A percentile compares a stretch with the other conserved stretches of the same genome.
These are phyloP conservation scores for Druceiella hillmani DNA, from an alignment of 2,888 invertebrate species.

Conservation along the genomic window DNA sequence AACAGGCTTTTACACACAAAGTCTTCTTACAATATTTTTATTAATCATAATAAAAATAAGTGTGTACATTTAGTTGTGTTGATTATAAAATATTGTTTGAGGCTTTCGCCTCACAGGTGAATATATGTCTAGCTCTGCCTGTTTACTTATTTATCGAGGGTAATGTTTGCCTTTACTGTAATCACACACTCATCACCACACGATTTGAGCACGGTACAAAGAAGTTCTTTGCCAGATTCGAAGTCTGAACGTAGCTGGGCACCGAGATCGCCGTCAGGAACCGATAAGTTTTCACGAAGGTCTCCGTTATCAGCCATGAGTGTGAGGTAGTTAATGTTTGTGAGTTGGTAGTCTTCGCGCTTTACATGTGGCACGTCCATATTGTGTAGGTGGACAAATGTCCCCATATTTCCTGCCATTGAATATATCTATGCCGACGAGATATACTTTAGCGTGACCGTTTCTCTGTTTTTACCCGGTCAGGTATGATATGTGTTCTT, in stretches of 20 bases:
- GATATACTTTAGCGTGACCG: conserved; percentile 98
- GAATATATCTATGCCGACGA: conserved; percentile 94
- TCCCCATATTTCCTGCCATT: conserved; percentile 86
- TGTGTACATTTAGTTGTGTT: conserved; percentile 52
- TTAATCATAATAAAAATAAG: too few relatives aligned
- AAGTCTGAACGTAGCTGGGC: conserved; percentile 79
- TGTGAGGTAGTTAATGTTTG: conserved; percentile 88
- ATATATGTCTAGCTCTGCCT: conserved; percentile 69
- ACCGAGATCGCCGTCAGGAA: conserved; percentile 92
- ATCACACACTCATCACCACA: conserved; percentile 92
- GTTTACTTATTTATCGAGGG: conserved; percentile 92
- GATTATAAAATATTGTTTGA: conserved; percentile 52
- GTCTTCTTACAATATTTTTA: too few relatives aligned
- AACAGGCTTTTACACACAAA: too few relatives aligned
- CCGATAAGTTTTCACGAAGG: conserved; percentile 91
- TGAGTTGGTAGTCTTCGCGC: conserved; percentile 95
- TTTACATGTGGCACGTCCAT: conserved; percentile 99
- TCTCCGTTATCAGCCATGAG: conserved; percentile 96
- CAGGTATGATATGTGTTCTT: conserved; percentile 88
- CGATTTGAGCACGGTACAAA: conserved; percentile 91
- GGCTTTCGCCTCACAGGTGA: conserved; percentile 56
- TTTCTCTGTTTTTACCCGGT: conserved; percentile 99
- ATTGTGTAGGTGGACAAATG: conserved; percentile 99
- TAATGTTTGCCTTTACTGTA: conserved; percentile 93
- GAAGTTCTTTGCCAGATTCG: conserved; percentile 81